Conservation (phyloP, 2,113 vertebrate genomes). For the Engystomops pustulosus region DNA sequence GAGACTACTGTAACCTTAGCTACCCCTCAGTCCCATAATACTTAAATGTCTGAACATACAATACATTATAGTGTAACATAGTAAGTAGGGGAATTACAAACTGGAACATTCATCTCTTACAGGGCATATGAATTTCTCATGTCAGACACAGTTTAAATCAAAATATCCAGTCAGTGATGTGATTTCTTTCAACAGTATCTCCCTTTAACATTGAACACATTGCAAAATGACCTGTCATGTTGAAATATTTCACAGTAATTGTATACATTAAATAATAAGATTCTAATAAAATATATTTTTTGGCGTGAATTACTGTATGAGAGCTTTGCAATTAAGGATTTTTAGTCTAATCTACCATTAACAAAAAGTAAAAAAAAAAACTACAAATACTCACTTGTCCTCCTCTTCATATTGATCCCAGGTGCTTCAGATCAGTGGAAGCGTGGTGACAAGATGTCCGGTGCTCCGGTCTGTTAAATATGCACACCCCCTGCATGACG, state of each 20-base stretch:
- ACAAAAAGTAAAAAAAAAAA: too few relatives aligned
- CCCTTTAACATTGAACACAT: neutral
- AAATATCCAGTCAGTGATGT: neutral
- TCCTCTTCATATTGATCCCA: too few relatives aligned
- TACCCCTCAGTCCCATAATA: conserved; percentile 17
- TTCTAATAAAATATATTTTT: neutral
- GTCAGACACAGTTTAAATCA: neutral
- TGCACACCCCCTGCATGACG: too few relatives aligned
- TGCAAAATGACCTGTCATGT: neutral
- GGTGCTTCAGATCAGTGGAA: too few relatives aligned
- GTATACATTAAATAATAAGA: neutral
- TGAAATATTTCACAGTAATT: neutral
- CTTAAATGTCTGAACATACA: conserved; percentile 26
- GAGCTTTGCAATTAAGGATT: neutral
- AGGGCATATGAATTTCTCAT: neutral
- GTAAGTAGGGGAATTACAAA: neutral
- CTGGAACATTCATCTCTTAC: neutral
- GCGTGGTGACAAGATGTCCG: too few relatives aligned
- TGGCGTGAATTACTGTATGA: neutral
- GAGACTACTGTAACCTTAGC: conserved; percentile 32
- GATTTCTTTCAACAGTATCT: neutral
- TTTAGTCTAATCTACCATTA: too few relatives aligned
- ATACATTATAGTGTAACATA: conserved; percentile 17
- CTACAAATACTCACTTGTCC: too few relatives aligned
- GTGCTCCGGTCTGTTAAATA: too few relatives aligned